Evolutionary conservation across 2,888 invertebrate genomes (phyloP), one percentile per base, ranked within the genome.

Genomic region (Nipponacmea schrenckii): DNA sequence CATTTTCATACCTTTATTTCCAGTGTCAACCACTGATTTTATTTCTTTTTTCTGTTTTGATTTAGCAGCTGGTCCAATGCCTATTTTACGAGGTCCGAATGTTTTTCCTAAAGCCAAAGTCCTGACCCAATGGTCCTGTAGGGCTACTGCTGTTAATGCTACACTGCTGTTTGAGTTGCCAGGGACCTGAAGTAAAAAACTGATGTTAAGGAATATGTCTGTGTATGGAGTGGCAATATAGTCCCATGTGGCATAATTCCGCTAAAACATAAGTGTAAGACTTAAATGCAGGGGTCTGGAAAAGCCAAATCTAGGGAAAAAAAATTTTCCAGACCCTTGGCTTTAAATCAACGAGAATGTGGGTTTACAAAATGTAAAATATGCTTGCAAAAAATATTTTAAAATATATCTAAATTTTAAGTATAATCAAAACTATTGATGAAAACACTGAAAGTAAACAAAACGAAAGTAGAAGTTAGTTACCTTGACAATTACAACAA

Each of bases 101-200:
- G 75, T 74, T 62, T 77, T 72, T 26, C 80, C 77, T 1, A 86
- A 69, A 39, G 81, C 78, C 17, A 86, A 72, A 39, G 80, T 81
- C 26, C 83, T 81, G 8, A 83, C 78, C 62, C 84, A 76, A 70
- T 87, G 88, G 72, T 88, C 87, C 78, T 88, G 88, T 14, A 88
- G 72, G 1, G 88, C 88, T 26, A 85, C 87, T 39, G 88, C 87
- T 68, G 84, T 81, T 62, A 88, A 67, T 2, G 84, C 81, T 7
- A 84, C 78, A 10, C 71, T 80, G 62, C 48, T 50, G 14, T 20
- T 46, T 39, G 39, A 39, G 8, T 39, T 39, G 64, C 68, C 66
- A 20, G 45, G 24, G 14, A 0, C 10, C 67, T 67, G 56, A 26
- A 26, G 15, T 39, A 20, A 67, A 67, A 17, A 14, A n/a, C 14